Evolutionary conservation across 53 echinoderm and acorn worm genomes (phyloP).

Genomic region (Zoroaster sp.): DNA sequence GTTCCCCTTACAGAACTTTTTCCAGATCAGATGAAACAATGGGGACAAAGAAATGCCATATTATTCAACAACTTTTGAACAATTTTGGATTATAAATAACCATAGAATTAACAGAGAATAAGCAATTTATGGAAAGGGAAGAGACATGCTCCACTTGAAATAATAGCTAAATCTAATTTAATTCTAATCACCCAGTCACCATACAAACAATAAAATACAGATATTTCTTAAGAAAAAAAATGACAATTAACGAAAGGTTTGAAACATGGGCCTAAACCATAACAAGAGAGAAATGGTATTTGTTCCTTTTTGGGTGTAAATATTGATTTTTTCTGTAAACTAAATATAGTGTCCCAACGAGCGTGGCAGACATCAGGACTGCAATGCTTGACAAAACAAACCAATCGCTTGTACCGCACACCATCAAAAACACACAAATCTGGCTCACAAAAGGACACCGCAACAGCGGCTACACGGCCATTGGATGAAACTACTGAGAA

Average conservation of each 20-base stretch:
- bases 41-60: too few species aligned
- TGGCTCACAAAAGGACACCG: conserved; percentile 6
- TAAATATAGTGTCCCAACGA: conserved; percentile 30
- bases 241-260: background rate
- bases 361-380: conserved; percentile 49
- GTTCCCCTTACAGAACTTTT: too few species aligned
- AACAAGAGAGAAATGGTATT: background rate
- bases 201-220: too few species aligned
- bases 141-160: too few species aligned
- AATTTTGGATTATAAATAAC: too few species aligned
- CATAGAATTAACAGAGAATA: too few species aligned
- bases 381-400: conserved; percentile 34
- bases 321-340: conserved; percentile 22
- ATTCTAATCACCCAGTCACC: background rate
- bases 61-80: too few species aligned
- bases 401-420: conserved; percentile 14
- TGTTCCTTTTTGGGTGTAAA: conserved; percentile 12
- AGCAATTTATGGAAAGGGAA: too few species aligned
- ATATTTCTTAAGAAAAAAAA: too few species aligned
- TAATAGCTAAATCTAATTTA: too few species aligned
- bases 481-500: background rate
- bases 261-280: background rate
- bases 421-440: conserved; percentile 12
- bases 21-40: too few species aligned
- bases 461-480: background rate